A percentile compares a stretch with the other conserved stretches of the same genome.
Conservation (phyloP, 2,113 vertebrate genomes). For the Siniperca knerii region DNA sequence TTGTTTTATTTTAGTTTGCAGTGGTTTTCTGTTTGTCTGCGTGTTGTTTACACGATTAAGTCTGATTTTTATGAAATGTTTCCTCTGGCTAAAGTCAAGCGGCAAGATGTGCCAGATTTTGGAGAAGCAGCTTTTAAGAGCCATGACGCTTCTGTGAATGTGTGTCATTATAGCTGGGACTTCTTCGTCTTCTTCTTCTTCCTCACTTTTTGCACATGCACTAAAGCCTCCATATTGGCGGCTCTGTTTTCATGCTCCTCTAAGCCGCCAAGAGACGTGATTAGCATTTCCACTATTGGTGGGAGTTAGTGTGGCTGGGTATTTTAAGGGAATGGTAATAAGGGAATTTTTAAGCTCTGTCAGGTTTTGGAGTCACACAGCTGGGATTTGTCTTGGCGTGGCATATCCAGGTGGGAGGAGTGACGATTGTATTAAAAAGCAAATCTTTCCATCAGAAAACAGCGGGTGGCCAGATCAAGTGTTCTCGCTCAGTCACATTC, state of each 20-base stretch:
- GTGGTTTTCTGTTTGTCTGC: conserved; percentile 71
- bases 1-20: conserved; percentile 80
- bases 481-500: conserved; percentile 80
- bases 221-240: conserved; percentile 63
- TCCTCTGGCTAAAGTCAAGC: conserved; percentile 74
- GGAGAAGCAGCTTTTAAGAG: conserved; percentile 62
- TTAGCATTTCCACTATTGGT: conserved; percentile 75
- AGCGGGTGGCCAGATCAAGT: conserved; percentile 85
- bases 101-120: conserved; percentile 68
- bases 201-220: conserved; percentile 43
- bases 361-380: conserved; percentile 78
- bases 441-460: conserved; percentile 86
- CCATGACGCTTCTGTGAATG: conserved; percentile 58
- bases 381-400: conserved; percentile 83
- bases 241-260: conserved; percentile 60
- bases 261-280: conserved; percentile 69
- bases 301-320: conserved; percentile 72
- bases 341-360: conserved; percentile 79
- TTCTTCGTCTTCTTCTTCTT: conserved; percentile 39
- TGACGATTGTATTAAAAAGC: conserved; percentile 85
- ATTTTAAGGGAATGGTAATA: conserved; percentile 81
- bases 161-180: conserved; percentile 69
- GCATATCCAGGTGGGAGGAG: conserved; percentile 82
- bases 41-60: conserved; percentile 76
- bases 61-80: conserved; percentile 74